Evolutionary conservation across 2,797 vertebrate species (phyloP).

Genomic region (Diplodus puntazzo): DNA sequence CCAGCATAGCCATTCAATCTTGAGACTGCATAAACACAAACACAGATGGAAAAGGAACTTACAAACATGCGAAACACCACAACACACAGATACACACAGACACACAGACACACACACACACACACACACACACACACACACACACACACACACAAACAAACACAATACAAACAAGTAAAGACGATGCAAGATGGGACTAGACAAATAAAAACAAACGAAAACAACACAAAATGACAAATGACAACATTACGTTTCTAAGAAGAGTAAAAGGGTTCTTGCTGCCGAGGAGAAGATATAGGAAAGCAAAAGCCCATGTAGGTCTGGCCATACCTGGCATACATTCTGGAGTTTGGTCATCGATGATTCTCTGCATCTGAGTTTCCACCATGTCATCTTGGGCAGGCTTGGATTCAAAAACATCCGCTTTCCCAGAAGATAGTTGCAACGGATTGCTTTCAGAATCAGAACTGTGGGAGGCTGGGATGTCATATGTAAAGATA

Average conservation of each 20-base stretch:
- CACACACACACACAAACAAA: not conserved
- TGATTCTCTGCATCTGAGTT: constrained; percentile 97
- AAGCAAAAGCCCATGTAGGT: constrained; percentile 85
- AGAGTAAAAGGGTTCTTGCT: constrained; percentile 69
- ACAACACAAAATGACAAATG: constrained; percentile 64
- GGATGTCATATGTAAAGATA: constrained; percentile 82
- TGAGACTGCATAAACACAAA: constrained; percentile 90
- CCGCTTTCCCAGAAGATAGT: constrained; percentile 88
- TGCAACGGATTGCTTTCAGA: constrained; percentile 88
- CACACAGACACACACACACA: constrained; percentile 9
- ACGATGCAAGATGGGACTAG: constrained; percentile 46
- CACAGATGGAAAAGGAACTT: constrained; percentile 62
- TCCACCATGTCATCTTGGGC: constrained; percentile 96
- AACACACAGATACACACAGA: constrained; percentile 29
- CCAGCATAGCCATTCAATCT: constrained; percentile 88
- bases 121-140: not conserved
- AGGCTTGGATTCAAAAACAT: constrained; percentile 95
- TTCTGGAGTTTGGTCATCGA: constrained; percentile 93
- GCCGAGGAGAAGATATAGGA: constrained; percentile 81
- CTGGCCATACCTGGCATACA: constrained; percentile 92
- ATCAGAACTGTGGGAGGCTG: constrained; percentile 87
- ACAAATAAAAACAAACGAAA: constrained; percentile 54
- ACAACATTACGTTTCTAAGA: constrained; percentile 72
- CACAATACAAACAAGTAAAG: constrained; percentile 52
- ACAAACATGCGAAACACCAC: constrained; percentile 40